Evolutionary conservation across 2,888 invertebrate species (phyloP).

Genomic region (Eupithecia subfuscata): DNA sequence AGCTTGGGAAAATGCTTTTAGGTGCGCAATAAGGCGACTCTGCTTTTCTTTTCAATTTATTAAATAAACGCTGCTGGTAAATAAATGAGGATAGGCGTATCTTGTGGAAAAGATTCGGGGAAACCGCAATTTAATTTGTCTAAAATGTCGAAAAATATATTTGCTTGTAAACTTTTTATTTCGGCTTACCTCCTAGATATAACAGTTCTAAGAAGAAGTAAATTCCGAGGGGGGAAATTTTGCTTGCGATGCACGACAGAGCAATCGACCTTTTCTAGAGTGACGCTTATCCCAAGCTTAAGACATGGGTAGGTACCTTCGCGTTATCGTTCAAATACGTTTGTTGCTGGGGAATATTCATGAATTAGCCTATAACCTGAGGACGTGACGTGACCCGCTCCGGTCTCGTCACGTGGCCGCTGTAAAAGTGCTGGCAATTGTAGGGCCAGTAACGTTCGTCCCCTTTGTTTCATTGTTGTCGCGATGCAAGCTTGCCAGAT

Average conservation of each 20-base stretch:
- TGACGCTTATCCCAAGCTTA: constrained; percentile 5
- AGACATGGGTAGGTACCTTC: constrained; percentile 16
- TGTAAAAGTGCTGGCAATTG: constrained; percentile 29
- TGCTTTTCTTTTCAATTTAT: constrained; percentile 40
- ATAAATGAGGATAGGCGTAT: constrained; percentile 6
- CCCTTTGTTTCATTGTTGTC: constrained; percentile 38
- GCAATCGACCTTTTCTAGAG: constrained; percentile 14
- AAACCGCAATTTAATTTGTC: neutral
- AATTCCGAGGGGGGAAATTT: neutral
- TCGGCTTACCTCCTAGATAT: neutral
- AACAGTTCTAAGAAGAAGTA: neutral
- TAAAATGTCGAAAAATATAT: neutral
- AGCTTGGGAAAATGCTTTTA: constrained; percentile 48
- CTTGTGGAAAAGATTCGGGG: neutral
- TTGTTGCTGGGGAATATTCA: constrained; percentile 44
- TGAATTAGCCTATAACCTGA: constrained; percentile 52
- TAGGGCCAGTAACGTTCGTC: constrained; percentile 34
- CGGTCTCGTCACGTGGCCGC: constrained; percentile 2
- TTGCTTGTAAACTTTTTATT: neutral
- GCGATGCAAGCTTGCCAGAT: constrained; percentile 32
- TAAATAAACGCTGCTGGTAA: constrained; percentile 7
- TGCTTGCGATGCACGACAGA: constrained; percentile 9
- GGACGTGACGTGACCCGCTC: constrained; percentile 50
- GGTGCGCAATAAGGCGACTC: constrained; percentile 37
- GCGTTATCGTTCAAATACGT: constrained; percentile 19